A percentile compares a stretch with the other conserved stretches of the same genome.
Conservation (phyloP, 2,888 invertebrate genomes). For the Cerastis leucographa region DNA sequence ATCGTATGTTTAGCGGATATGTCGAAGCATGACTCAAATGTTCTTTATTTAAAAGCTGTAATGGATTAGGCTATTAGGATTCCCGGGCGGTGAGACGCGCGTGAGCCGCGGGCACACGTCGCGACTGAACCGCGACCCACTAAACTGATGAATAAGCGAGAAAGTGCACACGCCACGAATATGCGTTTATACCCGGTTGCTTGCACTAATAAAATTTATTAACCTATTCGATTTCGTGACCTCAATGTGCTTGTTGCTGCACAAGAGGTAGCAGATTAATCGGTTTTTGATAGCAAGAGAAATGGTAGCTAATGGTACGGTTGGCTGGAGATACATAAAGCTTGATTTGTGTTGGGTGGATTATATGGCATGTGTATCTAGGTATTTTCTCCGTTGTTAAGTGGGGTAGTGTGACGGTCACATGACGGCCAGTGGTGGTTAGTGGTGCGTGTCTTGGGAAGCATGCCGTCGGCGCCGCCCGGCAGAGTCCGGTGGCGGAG, state of each 20-base stretch:
- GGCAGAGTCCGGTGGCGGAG: conserved; percentile 55
- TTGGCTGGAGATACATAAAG: conserved; percentile 46
- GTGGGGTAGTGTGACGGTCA: conserved; percentile 82
- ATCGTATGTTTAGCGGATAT: background rate
- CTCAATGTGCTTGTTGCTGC: conserved; percentile 66
- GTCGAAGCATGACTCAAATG: conserved; percentile 56
- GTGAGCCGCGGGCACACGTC: conserved; percentile 59
- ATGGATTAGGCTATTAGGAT: conserved; percentile 75
- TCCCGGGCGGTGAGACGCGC: conserved; percentile 71
- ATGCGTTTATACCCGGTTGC: conserved; percentile 69
- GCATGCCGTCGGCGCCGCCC: conserved; percentile 74
- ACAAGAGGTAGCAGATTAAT: conserved; percentile 60
- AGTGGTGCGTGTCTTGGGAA: conserved; percentile 83
- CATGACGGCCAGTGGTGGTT: conserved; percentile 70
- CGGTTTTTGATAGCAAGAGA: conserved; percentile 51
- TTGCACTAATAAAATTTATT: conserved; percentile 71
- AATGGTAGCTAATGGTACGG: conserved; percentile 47
- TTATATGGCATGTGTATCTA: conserved; percentile 58
- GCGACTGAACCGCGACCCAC: conserved; percentile 82
- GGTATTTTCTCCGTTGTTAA: conserved; percentile 69
- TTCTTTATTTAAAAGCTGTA: conserved; percentile 66
- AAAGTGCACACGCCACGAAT: conserved; percentile 76
- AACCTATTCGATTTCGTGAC: conserved; percentile 71
- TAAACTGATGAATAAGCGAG: conserved; percentile 85
- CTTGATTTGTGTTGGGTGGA: conserved; percentile 50